Evolutionary conservation across 2,113 vertebrate genomes (phyloP).

Genomic region (Gallinago media): DNA sequence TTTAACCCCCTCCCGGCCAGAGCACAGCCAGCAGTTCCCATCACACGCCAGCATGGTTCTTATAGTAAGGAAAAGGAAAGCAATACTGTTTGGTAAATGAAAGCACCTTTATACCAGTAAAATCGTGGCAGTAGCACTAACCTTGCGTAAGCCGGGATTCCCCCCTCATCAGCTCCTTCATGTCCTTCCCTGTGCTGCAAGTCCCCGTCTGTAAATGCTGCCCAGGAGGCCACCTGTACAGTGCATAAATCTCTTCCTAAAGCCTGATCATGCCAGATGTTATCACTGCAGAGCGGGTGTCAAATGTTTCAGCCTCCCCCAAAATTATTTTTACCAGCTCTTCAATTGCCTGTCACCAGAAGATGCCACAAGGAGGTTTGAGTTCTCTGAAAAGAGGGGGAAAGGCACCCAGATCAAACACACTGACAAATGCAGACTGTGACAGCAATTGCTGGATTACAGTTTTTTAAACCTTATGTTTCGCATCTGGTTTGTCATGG

Average conservation of each 20-base stretch:
- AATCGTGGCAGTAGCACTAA: not conserved
- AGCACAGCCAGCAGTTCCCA: not conserved
- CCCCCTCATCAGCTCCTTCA: not conserved
- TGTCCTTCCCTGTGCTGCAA: not conserved
- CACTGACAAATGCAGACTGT: not conserved
- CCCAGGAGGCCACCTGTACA: not conserved
- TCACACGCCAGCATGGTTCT: not conserved
- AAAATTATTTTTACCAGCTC: not conserved
- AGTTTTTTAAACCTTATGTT: constrained; percentile 8
- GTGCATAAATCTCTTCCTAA: not conserved
- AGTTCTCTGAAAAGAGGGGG: not conserved
- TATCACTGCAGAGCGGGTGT: not conserved
- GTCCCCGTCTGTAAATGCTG: not conserved
- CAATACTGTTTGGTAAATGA: fast-evolving
- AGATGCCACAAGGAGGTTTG: not conserved
- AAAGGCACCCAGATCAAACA: constrained; percentile 24
- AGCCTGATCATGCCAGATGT: not conserved
- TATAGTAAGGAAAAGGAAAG: not conserved
- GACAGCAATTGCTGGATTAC: constrained; percentile 15
- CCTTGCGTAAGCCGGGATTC: not conserved
- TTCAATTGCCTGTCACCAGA: not conserved
- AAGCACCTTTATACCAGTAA: not conserved
- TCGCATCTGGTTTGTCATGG: not conserved
- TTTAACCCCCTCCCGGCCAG: not conserved
- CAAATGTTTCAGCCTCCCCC: not conserved